Evolutionary conservation across 2,797 vertebrate genomes (phyloP).

Genomic region (Oophaga sylvatica): DNA sequence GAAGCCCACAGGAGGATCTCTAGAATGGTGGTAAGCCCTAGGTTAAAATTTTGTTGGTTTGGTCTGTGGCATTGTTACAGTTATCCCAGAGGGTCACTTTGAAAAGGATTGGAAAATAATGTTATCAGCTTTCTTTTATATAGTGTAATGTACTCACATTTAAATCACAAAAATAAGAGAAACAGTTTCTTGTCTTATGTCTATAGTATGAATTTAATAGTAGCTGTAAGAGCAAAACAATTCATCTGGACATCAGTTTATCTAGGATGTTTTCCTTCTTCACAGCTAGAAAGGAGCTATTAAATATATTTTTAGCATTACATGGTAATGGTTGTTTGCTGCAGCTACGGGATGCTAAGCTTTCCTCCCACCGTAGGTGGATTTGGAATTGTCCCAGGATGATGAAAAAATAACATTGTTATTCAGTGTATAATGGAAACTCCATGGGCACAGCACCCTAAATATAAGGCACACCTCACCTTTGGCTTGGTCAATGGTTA

Average conservation of each 20-base stretch:
- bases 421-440: slow-evolving; percentile 26
- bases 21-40: too few species aligned
- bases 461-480: slow-evolving; percentile 32
- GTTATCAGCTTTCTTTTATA: background rate
- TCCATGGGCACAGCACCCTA: slow-evolving; percentile 16
- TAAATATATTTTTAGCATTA: slow-evolving; percentile 51
- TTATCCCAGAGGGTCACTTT: too few species aligned
- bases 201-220: slow-evolving; percentile 1
- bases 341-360: slow-evolving; percentile 32
- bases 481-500: background rate
- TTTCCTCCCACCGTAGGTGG: slow-evolving; percentile 56
- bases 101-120: too few species aligned
- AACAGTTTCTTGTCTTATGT: background rate
- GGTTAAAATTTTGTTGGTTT: too few species aligned
- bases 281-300: slow-evolving; percentile 27
- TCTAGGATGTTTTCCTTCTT: slow-evolving; percentile 17
- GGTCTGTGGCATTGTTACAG: too few species aligned
- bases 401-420: slow-evolving; percentile 34
- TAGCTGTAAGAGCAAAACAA: background rate
- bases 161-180: background rate
- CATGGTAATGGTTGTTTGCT: slow-evolving; percentile 30
- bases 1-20: too few species aligned
- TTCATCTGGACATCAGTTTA: slow-evolving; percentile 26
- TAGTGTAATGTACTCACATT: background rate
- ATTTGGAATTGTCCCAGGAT: slow-evolving; percentile 39